Base-by-base conservation (phyloP, 2,888 invertebrate species). In the Epirrhoe alternata region DNA sequence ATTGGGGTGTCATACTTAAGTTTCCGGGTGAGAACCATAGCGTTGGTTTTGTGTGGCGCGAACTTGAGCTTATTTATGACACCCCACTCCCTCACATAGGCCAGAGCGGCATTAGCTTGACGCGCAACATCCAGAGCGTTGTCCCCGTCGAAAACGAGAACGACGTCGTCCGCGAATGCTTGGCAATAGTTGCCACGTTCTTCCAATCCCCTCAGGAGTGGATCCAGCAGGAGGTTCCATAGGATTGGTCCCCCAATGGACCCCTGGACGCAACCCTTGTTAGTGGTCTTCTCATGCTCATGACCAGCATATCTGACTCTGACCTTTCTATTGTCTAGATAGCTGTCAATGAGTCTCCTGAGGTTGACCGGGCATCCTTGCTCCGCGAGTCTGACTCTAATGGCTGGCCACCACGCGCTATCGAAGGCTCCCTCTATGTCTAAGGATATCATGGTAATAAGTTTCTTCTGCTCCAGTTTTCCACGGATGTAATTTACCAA, bases 1-100 rank as follows among this genome's bases (percentile, higher is more conserved):
- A 35, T 8, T 14, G 54, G 54, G 5, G 54, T 35, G n/a, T 54
- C 54, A 35, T 33, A 14, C 1, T 35, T 35, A 7, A 54, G 54
- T 35, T 35, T 54, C 1, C 54, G 30, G 14, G 54, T 54, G 3
- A 54, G 5, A 5, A 54, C 35, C 54, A 54, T 54, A 12, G 54
- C 54, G 10, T 38, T 51, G 31, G 59, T 59, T n/a, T 59, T 59
- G 0, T 59, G 51, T 5, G 59, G 38, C 16, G 59, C 59, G 12
- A 59, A 59, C 12, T 16, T 59, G 8, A 59, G 42, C 14, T 59
- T 59, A n/a, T 59, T 59, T 17, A 10, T 51, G 51, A 59, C 38
- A 24, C 59, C 59, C 59, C 59, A 59, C 51, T 14, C 33, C 59
- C 59, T n/a, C 4, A 59, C 59, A 51, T 51, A 33, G 10, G 33